These are phyloP conservation scores for Sakesphorus luctuosus DNA, from an alignment of 2,113 vertebrate genomes.

Conservation along the genomic window DNA sequence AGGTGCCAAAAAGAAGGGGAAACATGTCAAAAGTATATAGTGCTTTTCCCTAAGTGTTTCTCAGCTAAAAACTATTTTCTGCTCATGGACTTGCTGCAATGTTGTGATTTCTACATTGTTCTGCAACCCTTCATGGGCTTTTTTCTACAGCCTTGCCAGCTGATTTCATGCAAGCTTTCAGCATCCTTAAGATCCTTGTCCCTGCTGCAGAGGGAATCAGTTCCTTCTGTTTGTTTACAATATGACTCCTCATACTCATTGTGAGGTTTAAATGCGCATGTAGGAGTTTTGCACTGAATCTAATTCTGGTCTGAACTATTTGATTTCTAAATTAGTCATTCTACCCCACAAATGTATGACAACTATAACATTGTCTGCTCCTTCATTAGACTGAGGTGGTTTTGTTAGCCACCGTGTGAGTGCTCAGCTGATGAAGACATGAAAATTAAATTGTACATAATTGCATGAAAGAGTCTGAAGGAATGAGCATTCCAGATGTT, in stretches of 20 bases:
- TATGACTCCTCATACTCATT: background rate
- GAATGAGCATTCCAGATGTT: background rate
- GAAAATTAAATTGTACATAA: background rate
- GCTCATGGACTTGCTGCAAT: background rate
- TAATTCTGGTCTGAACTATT: conserved; percentile 3
- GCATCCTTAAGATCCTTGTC: background rate
- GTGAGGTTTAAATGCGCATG: background rate
- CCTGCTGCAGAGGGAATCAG: background rate
- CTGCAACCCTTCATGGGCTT: background rate
- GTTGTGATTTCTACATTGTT: background rate
- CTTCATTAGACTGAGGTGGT: background rate
- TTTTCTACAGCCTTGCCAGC: background rate
- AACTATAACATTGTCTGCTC: background rate
- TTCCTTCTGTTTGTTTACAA: background rate
- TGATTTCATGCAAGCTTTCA: background rate
- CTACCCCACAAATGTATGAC: background rate
- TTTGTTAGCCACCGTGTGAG: background rate
- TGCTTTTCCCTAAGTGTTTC: background rate
- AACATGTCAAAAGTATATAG: background rate
- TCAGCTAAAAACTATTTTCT: background rate
- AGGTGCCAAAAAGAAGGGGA: background rate
- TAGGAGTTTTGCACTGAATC: background rate
- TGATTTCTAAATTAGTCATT: background rate
- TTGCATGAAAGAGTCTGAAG: background rate
- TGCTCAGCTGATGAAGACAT: background rate